These are phyloP conservation scores for Machaerirhynchus nigripectus DNA, from an alignment of 2,113 vertebrate species.

Conservation along the genomic window DNA sequence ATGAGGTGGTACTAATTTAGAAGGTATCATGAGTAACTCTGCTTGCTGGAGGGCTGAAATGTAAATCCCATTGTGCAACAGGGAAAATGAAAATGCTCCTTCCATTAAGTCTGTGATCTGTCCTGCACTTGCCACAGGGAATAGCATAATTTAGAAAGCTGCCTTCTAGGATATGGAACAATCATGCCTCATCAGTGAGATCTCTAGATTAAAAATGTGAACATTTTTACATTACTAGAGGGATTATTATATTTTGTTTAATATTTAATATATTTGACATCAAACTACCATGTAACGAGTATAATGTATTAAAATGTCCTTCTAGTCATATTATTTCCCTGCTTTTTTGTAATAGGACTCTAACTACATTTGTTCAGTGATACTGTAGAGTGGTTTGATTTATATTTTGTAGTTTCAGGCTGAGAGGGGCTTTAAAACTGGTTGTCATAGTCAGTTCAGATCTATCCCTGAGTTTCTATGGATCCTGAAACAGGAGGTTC, in stretches of 20 bases:
- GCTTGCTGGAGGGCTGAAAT: constrained; percentile 23
- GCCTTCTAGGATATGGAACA: constrained; percentile 49
- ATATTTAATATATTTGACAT: constrained; percentile 72
- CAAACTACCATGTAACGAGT: constrained; percentile 37
- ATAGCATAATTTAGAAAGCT: constrained; percentile 57
- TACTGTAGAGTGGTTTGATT: neutral
- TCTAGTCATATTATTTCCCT: constrained; percentile 39
- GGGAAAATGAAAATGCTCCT: constrained; percentile 23
- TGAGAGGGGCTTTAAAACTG: neutral
- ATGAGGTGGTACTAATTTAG: constrained; percentile 63
- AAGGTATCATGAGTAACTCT: constrained; percentile 26
- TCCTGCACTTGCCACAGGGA: constrained; percentile 26
- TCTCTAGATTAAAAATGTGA: constrained; percentile 67
- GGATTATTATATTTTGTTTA: constrained; percentile 67
- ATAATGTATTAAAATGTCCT: constrained; percentile 64
- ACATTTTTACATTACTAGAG: constrained; percentile 62
- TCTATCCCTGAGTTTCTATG: neutral
- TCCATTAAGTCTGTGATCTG: constrained; percentile 55
- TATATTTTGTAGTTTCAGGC: neutral
- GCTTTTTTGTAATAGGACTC: constrained; percentile 29
- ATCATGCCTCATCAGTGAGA: constrained; percentile 58
- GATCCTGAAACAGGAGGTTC: neutral
- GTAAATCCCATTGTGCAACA: constrained; percentile 20
- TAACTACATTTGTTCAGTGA: neutral
- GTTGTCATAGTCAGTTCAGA: neutral